Conservation (phyloP, 2,113 vertebrate species). For the Serinus canaria region DNA sequence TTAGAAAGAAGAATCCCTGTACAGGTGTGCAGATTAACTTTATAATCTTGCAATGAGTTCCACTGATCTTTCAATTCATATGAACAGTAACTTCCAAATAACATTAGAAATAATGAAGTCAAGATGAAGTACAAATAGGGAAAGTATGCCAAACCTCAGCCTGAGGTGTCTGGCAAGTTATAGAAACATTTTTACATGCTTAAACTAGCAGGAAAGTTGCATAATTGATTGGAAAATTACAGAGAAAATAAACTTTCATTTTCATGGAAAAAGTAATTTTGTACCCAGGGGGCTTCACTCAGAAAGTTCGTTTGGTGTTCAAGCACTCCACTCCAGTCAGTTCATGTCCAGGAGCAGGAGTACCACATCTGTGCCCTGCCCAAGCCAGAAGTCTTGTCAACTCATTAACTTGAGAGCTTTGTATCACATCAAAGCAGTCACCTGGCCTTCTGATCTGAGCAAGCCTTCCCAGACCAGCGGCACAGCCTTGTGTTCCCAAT, state of each 20-base stretch:
- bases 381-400: background rate
- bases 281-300: background rate
- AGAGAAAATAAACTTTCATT: conserved; percentile 2
- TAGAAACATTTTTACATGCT: background rate
- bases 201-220: background rate
- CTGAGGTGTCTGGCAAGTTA: background rate
- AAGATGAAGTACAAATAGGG: background rate
- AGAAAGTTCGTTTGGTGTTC: background rate
- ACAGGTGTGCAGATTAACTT: background rate
- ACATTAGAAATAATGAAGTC: conserved; percentile 4
- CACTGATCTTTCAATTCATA: background rate
- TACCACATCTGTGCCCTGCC: background rate
- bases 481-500: background rate
- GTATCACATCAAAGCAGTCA: background rate
- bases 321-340: background rate
- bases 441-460: background rate
- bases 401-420: background rate
- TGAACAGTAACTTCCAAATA: background rate
- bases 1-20: background rate
- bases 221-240: background rate
- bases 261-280: background rate
- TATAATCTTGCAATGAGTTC: background rate
- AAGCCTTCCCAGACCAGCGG: background rate
- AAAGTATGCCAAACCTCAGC: background rate
- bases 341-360: background rate